Conservation (phyloP, 2,797 vertebrate genomes). For the Sebastes nivosus region DNA sequence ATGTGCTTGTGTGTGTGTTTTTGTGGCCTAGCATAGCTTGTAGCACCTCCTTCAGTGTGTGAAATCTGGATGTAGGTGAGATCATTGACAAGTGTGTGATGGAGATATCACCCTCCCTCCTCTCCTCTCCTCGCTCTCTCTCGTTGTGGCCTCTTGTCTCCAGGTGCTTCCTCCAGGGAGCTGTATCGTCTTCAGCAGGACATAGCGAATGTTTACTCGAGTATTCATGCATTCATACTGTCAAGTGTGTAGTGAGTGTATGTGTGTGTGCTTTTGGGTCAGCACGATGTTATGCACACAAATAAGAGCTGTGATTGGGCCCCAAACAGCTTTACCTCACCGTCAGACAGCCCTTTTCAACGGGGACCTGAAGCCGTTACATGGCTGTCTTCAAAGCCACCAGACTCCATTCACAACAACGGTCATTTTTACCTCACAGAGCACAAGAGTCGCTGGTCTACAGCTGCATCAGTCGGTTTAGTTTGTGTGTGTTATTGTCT, state of each 20-base stretch:
- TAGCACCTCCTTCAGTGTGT: conserved; percentile 36
- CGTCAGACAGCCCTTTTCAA: too few relatives aligned
- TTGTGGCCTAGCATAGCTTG: conserved; percentile 22
- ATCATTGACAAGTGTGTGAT: conserved; percentile 42
- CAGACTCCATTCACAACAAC: too few relatives aligned
- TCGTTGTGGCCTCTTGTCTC: conserved; percentile 38
- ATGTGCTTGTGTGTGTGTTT: conserved; percentile 7
- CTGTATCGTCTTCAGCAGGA: conserved; percentile 45
- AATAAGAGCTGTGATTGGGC: neutral
- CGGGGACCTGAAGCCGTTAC: fast-evolving
- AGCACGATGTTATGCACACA: neutral
- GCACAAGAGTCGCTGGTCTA: too few relatives aligned
- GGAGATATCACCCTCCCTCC: neutral
- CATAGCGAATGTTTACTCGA: conserved; percentile 4
- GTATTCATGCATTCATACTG: neutral
- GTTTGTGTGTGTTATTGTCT: too few relatives aligned
- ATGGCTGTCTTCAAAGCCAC: too few relatives aligned
- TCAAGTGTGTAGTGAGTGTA: neutral
- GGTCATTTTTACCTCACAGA: too few relatives aligned
- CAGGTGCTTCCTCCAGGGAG: conserved; percentile 70
- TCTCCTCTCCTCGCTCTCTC: neutral
- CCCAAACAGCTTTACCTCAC: neutral
- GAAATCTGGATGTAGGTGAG: conserved; percentile 52
- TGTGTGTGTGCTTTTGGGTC: neutral
- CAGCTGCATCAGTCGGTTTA: too few relatives aligned